Base-by-base conservation (phyloP, 2,888 invertebrate genomes). In the Andricus curvator region DNA sequence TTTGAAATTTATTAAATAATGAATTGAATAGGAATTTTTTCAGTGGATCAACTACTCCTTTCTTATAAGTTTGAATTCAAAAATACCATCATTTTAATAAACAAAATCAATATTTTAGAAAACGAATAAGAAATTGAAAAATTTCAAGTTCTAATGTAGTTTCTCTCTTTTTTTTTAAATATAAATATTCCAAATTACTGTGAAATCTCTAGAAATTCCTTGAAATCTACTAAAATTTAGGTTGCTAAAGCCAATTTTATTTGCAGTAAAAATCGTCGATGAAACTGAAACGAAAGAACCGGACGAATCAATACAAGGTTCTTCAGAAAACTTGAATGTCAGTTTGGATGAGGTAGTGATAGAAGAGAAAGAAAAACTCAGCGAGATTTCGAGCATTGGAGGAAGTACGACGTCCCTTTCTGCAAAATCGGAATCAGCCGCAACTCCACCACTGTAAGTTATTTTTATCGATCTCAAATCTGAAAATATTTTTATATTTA, bases 291-390 rank as follows among this genome's bases (percentile, higher is more conserved):
- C 4, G 56, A n/a, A 29, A 22, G 29, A 29, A 20, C 6, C 29
- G 2, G 20, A 1, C 20, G 70, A 20, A 17, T 70, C 51, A 51
- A n/a, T 25, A 33, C 29, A 51, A 33, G 29, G 48, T 29, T 70
- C 51, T 17, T 13, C 25, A 29, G n/a, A 37, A 8, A 20, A 70
- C 11, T 33, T 25, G 17, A 51, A 70, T 33, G 20, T 33, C 56
- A 74, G 56, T 15, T 20, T 13, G 33, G 56, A 56, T 51, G 74
- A 74, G 5, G 15, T 22, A 33, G n/a, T n/a, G 13, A 13, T 22
- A n/a, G 74, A 74, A 56, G 56, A 60, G 51, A 74, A 56, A 74
- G 33, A 60, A 13, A 56, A 74, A 5, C 13, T 33, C 4, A 74
- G 56, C 15, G 74, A 74, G 13, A 33, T n/a, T 20, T 74, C 74